These are phyloP conservation scores for Nycticebus coucang DNA, from an alignment of 2,113 vertebrate species.

Conservation along the genomic window DNA sequence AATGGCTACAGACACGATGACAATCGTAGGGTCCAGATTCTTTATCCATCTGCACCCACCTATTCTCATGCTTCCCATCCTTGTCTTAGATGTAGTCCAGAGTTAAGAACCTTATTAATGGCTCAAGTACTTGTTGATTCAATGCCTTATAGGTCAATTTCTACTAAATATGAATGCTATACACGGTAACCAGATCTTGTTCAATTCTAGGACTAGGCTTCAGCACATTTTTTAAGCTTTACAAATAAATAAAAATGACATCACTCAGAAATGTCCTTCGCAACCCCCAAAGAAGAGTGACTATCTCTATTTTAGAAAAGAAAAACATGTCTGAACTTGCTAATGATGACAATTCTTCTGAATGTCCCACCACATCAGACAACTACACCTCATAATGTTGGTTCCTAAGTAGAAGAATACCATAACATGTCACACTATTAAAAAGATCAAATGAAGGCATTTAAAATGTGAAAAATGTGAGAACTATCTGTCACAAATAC, in stretches of 20 bases:
- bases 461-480: slow-evolving; percentile 28
- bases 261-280: slow-evolving; percentile 29
- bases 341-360: slow-evolving; percentile 35
- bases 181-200: slow-evolving; percentile 5
- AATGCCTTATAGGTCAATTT: slow-evolving; percentile 14
- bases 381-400: background rate
- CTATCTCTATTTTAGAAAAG: slow-evolving; percentile 34
- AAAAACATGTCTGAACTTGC: slow-evolving; percentile 2
- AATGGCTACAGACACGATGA: background rate
- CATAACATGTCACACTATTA: slow-evolving; percentile 17
- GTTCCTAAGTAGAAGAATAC: background rate
- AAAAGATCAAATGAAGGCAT: background rate
- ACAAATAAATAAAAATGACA: slow-evolving; percentile 38
- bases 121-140: slow-evolving; percentile 25
- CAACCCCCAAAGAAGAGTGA: background rate
- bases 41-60: background rate
- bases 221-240: slow-evolving; percentile 35
- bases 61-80: background rate
- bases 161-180: slow-evolving; percentile 39
- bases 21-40: background rate
- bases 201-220: background rate
- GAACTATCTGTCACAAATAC: slow-evolving; percentile 36
- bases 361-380: background rate
- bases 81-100: background rate
- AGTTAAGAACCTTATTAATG: background rate